A percentile compares a stretch with the other conserved stretches of the same genome.
Conservation (phyloP, 2,888 invertebrate species). For the Stenurella melanura region DNA sequence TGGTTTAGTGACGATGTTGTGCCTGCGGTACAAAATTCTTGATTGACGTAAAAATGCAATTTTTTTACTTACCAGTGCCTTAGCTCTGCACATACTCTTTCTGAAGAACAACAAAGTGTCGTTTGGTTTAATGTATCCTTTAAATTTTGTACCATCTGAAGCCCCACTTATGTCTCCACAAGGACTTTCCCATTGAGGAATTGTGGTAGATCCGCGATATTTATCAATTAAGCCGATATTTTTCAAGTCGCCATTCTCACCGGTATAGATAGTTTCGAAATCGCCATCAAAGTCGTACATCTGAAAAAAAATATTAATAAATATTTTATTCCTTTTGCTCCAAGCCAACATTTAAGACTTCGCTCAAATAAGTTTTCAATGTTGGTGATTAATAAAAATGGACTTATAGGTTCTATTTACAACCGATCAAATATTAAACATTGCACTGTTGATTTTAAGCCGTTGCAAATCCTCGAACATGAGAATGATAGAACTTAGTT, state of each 20-base stretch:
- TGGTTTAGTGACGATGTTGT: too few species aligned
- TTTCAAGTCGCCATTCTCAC: constrained; percentile 77
- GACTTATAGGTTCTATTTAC: too few species aligned
- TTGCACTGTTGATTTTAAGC: too few species aligned
- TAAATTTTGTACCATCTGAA: constrained; percentile 91
- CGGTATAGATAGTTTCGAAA: constrained; percentile 86
- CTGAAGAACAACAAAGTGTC: constrained; percentile 86
- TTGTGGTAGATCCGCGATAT: constrained; percentile 81
- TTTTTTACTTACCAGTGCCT: constrained; percentile 79
- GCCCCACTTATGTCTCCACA: constrained; percentile 86
- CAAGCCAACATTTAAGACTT: too few species aligned
- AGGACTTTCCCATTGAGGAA: constrained; percentile 86
- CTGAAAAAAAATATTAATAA: constrained; percentile 73
- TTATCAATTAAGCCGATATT: constrained; percentile 84
- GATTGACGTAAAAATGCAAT: not conserved
- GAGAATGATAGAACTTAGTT: too few species aligned
- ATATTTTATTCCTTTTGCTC: too few species aligned
- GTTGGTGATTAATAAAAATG: too few species aligned
- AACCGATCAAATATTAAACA: too few species aligned
- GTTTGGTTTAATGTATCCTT: constrained; percentile 80
- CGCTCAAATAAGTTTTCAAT: too few species aligned
- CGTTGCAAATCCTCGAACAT: too few species aligned
- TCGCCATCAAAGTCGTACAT: constrained; percentile 91
- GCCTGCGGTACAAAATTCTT: not conserved
- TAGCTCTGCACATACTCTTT: constrained; percentile 90